phyloP scores from a whole-genome alignment of 2,888 invertebrate genomes.

The Blastobasis adustella region DNA sequence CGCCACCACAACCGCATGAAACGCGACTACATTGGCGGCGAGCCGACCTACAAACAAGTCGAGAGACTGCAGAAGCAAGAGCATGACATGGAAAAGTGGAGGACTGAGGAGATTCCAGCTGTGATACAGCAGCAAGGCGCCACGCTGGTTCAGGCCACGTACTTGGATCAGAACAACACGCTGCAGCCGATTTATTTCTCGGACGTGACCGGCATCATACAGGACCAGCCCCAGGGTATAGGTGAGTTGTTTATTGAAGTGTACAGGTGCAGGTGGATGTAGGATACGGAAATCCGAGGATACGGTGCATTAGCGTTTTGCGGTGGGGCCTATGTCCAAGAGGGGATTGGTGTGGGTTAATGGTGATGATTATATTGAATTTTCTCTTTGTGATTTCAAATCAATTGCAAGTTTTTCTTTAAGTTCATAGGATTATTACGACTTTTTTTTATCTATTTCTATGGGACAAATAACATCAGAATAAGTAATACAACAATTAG shows the following conservation, averaged over 20 bases:
- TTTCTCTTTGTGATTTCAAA: too few species aligned
- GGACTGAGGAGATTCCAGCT: constrained; percentile 20
- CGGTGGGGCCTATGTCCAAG: too few species aligned
- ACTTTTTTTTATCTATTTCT: too few species aligned
- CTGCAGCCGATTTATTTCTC: constrained; percentile 52
- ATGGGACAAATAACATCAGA: too few species aligned
- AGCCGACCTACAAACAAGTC: constrained; percentile 61
- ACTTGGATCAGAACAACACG: constrained; percentile 44
- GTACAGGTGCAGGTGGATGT: not conserved
- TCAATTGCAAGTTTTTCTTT: too few species aligned
- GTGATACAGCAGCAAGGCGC: constrained; percentile 13
- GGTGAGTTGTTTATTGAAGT: constrained; percentile 25
- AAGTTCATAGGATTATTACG: too few species aligned
- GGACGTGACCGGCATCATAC: constrained; percentile 46
- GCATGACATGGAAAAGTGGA: constrained; percentile 28
- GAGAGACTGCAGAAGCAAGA: constrained; percentile 54
- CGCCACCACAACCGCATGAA: constrained; percentile 61
- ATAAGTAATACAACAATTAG: too few species aligned
- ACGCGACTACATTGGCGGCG: constrained; percentile 62
- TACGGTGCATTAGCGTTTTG: not conserved
- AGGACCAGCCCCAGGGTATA: constrained; percentile 39
- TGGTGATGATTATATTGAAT: too few species aligned
- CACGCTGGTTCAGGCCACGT: constrained; percentile 33
- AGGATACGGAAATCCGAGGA: not conserved
- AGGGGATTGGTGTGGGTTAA: too few species aligned